Percentiles rank a stretch among this genome's conserved stretches.
Evolutionary conservation across 2,888 invertebrate genomes (phyloP).

Genomic region (Eilema caniola): DNA sequence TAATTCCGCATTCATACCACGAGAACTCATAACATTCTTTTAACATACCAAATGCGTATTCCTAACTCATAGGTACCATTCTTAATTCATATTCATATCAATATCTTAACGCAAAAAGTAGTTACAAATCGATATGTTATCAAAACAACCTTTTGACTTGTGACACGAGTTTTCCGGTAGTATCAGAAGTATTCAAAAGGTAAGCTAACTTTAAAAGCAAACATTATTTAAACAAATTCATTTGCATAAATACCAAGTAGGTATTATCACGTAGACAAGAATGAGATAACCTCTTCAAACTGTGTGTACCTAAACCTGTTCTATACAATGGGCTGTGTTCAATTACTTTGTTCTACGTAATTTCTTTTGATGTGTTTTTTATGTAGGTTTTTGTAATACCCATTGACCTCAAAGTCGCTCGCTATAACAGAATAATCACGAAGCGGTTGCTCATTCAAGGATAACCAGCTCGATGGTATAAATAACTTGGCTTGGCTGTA

Average conservation of each 20-base stretch:
- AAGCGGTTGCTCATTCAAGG: conserved; percentile 19
- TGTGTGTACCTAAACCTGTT: conserved; percentile 3
- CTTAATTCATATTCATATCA: too few relatives aligned
- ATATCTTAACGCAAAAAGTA: too few relatives aligned
- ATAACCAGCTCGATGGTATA: conserved; percentile 17
- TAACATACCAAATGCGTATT: too few relatives aligned
- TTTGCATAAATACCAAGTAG: neutral
- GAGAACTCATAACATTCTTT: too few relatives aligned
- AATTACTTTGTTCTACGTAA: conserved; percentile 6
- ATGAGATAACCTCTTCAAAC: conserved; percentile 1
- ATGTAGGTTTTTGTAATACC: conserved; percentile 13
- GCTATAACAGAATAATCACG: conserved; percentile 16
- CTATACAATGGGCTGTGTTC: neutral
- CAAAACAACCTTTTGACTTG: too few relatives aligned
- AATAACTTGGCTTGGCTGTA: neutral
- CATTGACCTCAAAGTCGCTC: conserved; percentile 20
- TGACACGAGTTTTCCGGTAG: too few relatives aligned
- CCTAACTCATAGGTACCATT: too few relatives aligned
- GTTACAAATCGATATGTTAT: too few relatives aligned
- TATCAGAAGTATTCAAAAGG: neutral
- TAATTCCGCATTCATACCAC: too few relatives aligned
- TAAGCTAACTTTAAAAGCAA: neutral
- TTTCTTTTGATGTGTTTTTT: conserved; percentile 11
- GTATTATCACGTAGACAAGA: neutral
- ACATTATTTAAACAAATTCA: neutral